These are phyloP conservation scores for Sylvia atricapilla DNA, from an alignment of 2,113 vertebrate species.

Conservation along the genomic window DNA sequence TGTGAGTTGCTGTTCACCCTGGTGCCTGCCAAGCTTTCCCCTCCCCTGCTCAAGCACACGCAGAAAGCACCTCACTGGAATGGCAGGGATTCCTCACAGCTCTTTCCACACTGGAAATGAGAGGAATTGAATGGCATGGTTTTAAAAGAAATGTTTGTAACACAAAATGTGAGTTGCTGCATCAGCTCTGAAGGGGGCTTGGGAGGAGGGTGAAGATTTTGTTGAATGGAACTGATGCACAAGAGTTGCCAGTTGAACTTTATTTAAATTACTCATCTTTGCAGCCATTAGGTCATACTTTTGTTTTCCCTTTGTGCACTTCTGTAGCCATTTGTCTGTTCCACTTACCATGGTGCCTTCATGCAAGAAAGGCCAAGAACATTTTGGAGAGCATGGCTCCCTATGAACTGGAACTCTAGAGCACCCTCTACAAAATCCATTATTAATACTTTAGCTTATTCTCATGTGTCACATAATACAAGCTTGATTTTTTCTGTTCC, in stretches of 20 bases:
- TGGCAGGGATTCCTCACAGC: not conserved
- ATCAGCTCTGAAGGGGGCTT: not conserved
- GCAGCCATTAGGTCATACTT: not conserved
- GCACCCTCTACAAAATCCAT: not conserved
- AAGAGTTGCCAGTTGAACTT: not conserved
- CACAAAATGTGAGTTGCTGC: not conserved
- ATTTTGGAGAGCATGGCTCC: not conserved
- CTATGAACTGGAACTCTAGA: not conserved
- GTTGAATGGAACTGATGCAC: not conserved
- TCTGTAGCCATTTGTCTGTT: not conserved
- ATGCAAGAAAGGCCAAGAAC: not conserved
- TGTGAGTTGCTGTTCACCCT: accelerated
- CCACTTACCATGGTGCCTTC: not conserved
- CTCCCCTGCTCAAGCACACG: not conserved
- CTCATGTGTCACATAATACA: not conserved
- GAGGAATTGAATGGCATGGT: not conserved
- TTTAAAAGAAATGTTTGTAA: not conserved
- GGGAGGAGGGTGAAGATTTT: not conserved
- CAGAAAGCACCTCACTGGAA: not conserved
- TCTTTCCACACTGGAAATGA: not conserved
- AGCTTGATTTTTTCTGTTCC: not conserved
- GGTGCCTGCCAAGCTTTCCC: not conserved
- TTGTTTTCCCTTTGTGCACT: not conserved
- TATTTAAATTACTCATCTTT: not conserved
- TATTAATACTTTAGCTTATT: not conserved